These are phyloP conservation scores for Microtus oregoni DNA, from an alignment of 2,113 vertebrate species.

Conservation along the genomic window DNA sequence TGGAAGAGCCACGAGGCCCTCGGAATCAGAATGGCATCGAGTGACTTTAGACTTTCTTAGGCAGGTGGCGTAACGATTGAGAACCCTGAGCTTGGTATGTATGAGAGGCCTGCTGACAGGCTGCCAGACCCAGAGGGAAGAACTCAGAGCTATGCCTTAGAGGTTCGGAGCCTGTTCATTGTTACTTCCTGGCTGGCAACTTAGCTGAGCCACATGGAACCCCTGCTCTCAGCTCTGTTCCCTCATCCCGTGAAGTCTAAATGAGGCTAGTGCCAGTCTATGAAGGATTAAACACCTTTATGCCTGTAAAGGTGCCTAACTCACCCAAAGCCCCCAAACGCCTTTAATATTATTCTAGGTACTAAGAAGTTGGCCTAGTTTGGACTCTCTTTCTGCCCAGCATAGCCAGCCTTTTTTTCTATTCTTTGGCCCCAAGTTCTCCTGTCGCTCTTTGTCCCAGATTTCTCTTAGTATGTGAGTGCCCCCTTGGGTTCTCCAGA, in stretches of 20 bases:
- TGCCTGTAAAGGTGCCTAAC: background rate
- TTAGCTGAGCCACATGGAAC: too few relatives aligned
- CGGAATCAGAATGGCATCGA: background rate
- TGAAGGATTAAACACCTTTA: background rate
- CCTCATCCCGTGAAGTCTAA: background rate
- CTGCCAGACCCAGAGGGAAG: background rate
- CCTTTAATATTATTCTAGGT: slow-evolving; percentile 36
- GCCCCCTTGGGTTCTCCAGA: background rate
- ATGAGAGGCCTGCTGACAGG: background rate
- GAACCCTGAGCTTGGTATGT: background rate
- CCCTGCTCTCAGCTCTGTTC: background rate
- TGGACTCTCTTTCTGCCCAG: slow-evolving; percentile 33
- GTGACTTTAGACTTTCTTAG: background rate
- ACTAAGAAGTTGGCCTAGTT: slow-evolving; percentile 55
- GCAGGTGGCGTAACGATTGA: background rate
- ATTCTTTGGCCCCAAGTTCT: slow-evolving; percentile 38
- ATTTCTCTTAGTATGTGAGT: slow-evolving; percentile 33
- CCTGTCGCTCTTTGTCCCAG: slow-evolving; percentile 64
- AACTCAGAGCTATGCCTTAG: background rate
- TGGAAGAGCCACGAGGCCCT: background rate
- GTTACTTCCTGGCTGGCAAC: background rate
- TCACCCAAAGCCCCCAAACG: background rate
- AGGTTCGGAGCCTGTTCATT: background rate
- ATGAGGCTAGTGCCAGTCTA: background rate
- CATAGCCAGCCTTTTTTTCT: slow-evolving; percentile 44